Conservation (phyloP, 2,797 vertebrate genomes). For the Spheniscus humboldti region DNA sequence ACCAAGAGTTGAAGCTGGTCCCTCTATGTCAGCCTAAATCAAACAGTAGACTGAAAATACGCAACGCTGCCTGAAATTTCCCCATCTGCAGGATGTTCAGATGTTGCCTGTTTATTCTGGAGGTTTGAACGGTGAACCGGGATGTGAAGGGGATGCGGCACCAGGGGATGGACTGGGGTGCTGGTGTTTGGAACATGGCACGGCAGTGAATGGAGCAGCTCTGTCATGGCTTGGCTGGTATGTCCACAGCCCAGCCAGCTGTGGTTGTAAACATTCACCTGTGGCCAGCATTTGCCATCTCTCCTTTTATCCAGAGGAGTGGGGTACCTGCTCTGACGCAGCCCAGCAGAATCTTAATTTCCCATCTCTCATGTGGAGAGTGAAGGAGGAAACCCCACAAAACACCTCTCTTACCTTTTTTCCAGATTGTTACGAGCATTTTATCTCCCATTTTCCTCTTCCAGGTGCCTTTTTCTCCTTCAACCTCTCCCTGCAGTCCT, state of each 20-base stretch:
- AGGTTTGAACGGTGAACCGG: background rate
- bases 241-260: background rate
- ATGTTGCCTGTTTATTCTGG: background rate
- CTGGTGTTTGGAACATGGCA: background rate
- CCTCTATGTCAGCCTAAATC: background rate
- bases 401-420: background rate
- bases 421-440: background rate
- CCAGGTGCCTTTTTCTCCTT: background rate
- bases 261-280: background rate
- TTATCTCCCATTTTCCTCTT: background rate
- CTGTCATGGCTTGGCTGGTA: background rate
- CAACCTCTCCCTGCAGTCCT: background rate
- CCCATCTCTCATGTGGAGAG: background rate
- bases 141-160: background rate
- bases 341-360: background rate
- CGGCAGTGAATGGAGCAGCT: background rate
- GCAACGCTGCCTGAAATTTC: background rate
- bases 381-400: background rate
- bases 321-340: background rate
- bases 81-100: background rate
- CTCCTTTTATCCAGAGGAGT: background rate
- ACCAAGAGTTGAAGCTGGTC: background rate
- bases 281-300: background rate
- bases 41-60: background rate
- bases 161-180: background rate